phyloP scores from a whole-genome alignment of 1,140 invertebrate genomes.

The Macrosteles quadrilineatus region DNA sequence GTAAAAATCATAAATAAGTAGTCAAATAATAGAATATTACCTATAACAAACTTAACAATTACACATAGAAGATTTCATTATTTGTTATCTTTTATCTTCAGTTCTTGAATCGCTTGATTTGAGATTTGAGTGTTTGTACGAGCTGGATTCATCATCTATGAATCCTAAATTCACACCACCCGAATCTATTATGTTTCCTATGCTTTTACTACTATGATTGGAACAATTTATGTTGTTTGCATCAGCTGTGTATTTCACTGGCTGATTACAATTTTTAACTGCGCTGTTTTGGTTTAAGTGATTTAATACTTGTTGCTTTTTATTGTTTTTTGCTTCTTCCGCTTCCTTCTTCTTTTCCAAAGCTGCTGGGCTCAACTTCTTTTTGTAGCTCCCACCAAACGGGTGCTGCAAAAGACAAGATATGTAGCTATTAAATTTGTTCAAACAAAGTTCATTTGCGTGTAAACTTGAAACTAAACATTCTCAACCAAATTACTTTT shows the following conservation, averaged over 20 bases:
- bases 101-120: conserved; percentile 4
- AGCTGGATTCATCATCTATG: conserved; percentile 17
- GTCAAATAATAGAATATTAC: too few species aligned
- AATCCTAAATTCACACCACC: conserved; percentile 23
- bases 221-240: conserved; percentile 8
- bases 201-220: conserved; percentile 20
- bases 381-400: not conserved
- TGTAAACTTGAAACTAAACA: too few species aligned
- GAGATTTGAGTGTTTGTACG: not conserved
- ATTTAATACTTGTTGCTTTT: conserved; percentile 6
- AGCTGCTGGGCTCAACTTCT: not conserved
- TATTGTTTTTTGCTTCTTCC: conserved; percentile 10
- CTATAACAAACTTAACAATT: too few species aligned
- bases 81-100: conserved; percentile 27
- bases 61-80: not conserved
- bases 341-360: conserved; percentile 26
- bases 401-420: conserved; percentile 7
- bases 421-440: not conserved
- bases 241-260: conserved; percentile 1
- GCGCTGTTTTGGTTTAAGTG: conserved; percentile 18
- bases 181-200: conserved; percentile 17
- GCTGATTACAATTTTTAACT: conserved; percentile 14
- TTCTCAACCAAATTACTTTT: too few species aligned
- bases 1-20: too few species aligned
- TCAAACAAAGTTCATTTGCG: too few species aligned